phyloP scores from a whole-genome alignment of 2,888 invertebrate species.

The Himalopsyche tibetana region DNA sequence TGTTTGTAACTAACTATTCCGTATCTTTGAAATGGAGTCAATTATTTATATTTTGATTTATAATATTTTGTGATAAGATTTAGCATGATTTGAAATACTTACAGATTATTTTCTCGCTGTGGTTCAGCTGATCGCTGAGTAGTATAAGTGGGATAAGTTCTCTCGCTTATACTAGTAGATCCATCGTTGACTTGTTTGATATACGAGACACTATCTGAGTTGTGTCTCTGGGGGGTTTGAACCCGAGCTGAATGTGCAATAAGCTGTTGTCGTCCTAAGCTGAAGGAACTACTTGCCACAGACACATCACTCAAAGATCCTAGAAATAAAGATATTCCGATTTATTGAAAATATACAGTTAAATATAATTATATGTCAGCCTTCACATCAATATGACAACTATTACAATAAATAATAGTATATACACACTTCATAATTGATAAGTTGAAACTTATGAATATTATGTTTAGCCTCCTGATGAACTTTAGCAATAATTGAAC shows the following conservation, averaged over 20 bases:
- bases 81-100: neutral
- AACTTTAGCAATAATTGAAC: neutral
- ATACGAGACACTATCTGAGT: slow-evolving; percentile 86
- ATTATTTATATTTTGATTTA: too few species aligned
- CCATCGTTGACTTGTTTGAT: slow-evolving; percentile 73
- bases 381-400: neutral
- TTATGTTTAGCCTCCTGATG: too few species aligned
- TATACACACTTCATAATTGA: neutral
- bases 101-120: slow-evolving; percentile 40
- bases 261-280: slow-evolving; percentile 77
- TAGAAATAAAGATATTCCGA: slow-evolving; percentile 42
- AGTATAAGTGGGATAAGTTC: slow-evolving; percentile 76
- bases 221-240: slow-evolving; percentile 85
- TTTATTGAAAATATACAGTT: neutral
- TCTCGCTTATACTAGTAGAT: neutral
- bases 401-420: neutral
- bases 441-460: too few species aligned
- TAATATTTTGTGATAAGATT: too few species aligned
- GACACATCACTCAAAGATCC: slow-evolving; percentile 86
- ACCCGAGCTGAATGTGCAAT: slow-evolving; percentile 88
- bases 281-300: slow-evolving; percentile 76
- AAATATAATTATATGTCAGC: neutral
- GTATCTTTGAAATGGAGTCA: too few species aligned
- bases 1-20: too few species aligned
- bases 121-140: slow-evolving; percentile 70